These are phyloP conservation scores for Pangasius macronema DNA, from an alignment of 2,797 vertebrate species.

Conservation along the genomic window DNA sequence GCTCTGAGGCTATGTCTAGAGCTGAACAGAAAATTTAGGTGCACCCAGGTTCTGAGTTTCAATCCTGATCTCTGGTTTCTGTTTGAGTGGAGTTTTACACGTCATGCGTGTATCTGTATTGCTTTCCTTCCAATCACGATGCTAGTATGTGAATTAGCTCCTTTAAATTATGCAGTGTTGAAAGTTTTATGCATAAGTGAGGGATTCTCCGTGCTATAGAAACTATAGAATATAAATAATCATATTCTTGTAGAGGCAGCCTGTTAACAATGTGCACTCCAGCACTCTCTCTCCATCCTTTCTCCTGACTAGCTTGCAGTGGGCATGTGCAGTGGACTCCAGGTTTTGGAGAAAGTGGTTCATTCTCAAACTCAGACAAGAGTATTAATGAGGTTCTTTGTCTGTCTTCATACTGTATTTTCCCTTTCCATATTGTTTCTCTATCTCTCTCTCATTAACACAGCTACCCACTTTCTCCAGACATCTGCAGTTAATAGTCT, in stretches of 20 bases:
- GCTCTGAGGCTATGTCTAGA: no score
- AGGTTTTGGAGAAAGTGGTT: conserved; percentile 15
- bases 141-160: no score
- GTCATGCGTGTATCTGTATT: no score
- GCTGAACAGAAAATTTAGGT: no score
- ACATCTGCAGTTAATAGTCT: not conserved
- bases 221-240: not conserved
- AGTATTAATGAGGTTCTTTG: not conserved
- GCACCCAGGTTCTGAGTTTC: no score
- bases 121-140: no score
- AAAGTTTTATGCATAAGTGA: not conserved
- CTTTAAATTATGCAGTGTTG: no score
- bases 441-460: not conserved
- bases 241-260: no score
- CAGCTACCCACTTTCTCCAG: not conserved
- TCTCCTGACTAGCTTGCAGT: not conserved
- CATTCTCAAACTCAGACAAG: not conserved
- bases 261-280: not conserved
- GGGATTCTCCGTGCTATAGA: not conserved
- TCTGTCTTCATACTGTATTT: not conserved
- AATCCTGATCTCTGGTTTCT: no score
- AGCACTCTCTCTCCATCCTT: conserved; percentile 21
- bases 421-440: not conserved
- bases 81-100: no score
- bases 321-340: conserved; percentile 2